A percentile compares a stretch with the other conserved stretches of the same genome.
Conservation (phyloP, 2,888 invertebrate genomes). For the Trachelus iudaicus region DNA sequence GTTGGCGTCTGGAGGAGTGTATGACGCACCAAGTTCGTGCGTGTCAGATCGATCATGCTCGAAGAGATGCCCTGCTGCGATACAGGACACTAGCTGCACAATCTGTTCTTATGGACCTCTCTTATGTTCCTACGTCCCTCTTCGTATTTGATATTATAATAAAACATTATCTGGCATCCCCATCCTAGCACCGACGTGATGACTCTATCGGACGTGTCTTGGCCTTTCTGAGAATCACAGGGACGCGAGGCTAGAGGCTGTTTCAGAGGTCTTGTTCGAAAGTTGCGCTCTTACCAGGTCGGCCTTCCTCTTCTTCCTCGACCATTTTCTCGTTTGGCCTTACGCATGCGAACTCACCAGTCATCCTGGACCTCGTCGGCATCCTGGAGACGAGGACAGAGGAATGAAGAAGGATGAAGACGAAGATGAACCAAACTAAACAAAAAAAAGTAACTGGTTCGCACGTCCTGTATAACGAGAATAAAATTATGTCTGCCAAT, state of each 20-base stretch:
- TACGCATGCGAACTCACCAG: slow-evolving; percentile 39
- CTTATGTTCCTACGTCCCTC: slow-evolving; percentile 27
- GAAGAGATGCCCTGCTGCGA: slow-evolving; percentile 54
- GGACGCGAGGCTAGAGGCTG: slow-evolving; percentile 5
- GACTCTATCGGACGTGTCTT: slow-evolving; percentile 48
- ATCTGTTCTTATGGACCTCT: slow-evolving; percentile 28
- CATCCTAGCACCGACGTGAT: slow-evolving; percentile 47
- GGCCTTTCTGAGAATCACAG: slow-evolving; percentile 46
- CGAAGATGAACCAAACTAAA: background rate
- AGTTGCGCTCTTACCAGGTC: background rate
- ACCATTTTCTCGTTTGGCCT: slow-evolving; percentile 19
- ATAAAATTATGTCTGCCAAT: background rate
- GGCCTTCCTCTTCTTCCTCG: slow-evolving; percentile 22
- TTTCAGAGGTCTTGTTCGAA: slow-evolving; percentile 3
- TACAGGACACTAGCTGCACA: slow-evolving; percentile 54
- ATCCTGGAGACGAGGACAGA: slow-evolving; percentile 24
- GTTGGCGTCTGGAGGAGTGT: slow-evolving; percentile 30
- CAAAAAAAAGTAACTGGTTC: background rate
- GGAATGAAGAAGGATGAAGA: background rate
- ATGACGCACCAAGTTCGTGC: slow-evolving; percentile 54
- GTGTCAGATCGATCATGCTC: slow-evolving; percentile 63
- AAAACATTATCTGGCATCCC: slow-evolving; percentile 38
- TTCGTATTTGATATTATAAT: slow-evolving; percentile 48
- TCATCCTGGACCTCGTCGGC: slow-evolving; percentile 48
- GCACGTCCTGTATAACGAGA: background rate